Base-by-base conservation (phyloP, 1,140 invertebrate genomes). In the Drosophila ogumai region DNA sequence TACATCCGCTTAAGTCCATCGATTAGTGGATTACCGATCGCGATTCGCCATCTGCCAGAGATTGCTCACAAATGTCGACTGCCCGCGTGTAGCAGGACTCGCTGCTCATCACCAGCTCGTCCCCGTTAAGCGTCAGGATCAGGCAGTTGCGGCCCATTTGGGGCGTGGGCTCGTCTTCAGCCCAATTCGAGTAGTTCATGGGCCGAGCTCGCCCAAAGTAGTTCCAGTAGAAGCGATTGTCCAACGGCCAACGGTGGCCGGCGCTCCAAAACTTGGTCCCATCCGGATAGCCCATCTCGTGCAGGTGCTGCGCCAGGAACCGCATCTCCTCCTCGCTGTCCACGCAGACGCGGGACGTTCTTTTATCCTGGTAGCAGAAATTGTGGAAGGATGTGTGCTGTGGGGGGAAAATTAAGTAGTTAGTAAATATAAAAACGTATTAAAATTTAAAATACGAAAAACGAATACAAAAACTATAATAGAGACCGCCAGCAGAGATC, bases 251-350 rank as follows among this genome's bases (percentile, higher is more conserved):
- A 2, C 85, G 85, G 43, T 88, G 78, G 0, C 85, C 85, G 2
- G 85, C 85, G 36, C 85, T 85, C 85, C 85, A 88, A 66, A 88
- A 88, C 10, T 81, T 59, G 6, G 81, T 79, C 8, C 85, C 85
- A 40, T 79, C 69, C 31, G 47, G 49, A 22, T 61, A 88, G 44
- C 81, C 85, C 31, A 44, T 61, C 3, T 49, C 74, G 49, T 69
- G 63, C 1, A 90, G 60, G 40, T 81, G 65, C 17, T 78, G 68
- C 15, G 85, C 85, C 47, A 88, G 57, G n/a, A 65, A 15, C 2
- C 43, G 65, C 85, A 88, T 88, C 66, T 88, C 81, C 55, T 72
- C 69, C 8, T 44, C 69, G 63, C 74, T 90, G 28, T 88, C 85
- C 22, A 88, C 57, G 52, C 85, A 90, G 3, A 88, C 74, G 13